A percentile compares a stretch with the other conserved stretches of the same genome.
Evolutionary conservation across 2,113 vertebrate species (phyloP).

Genomic region (Zosterops lateralis): DNA sequence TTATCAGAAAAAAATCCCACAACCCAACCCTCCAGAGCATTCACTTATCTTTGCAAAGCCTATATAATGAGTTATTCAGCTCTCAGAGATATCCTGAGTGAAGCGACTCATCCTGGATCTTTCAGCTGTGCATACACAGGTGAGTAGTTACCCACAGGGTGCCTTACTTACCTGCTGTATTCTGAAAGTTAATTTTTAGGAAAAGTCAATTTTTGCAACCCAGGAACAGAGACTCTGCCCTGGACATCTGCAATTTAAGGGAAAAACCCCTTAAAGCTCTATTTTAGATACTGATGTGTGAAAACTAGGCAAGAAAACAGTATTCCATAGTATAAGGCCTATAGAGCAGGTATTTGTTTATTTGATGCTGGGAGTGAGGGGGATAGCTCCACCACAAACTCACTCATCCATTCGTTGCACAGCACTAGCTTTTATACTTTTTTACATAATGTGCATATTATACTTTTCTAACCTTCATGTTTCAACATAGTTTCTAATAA

Average conservation of each 20-base stretch:
- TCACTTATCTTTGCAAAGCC: background rate
- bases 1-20: background rate
- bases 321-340: background rate
- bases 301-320: background rate
- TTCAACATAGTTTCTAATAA: background rate
- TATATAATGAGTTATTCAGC: background rate
- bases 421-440: background rate
- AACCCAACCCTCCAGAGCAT: background rate
- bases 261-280: background rate
- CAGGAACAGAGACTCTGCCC: background rate
- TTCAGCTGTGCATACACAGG: background rate
- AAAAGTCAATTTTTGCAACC: background rate
- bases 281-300: background rate
- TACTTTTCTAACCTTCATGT: background rate
- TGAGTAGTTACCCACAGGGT: background rate
- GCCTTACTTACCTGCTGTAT: background rate
- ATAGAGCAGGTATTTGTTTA: background rate
- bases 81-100: background rate
- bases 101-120: background rate
- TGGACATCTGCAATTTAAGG: background rate
- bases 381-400: background rate
- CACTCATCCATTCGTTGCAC: background rate
- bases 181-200: background rate
- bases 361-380: fast-evolving
- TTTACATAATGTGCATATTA: background rate